Evolutionary conservation across 2,888 invertebrate species (phyloP).

Genomic region (Phrixothrix hirtus): DNA sequence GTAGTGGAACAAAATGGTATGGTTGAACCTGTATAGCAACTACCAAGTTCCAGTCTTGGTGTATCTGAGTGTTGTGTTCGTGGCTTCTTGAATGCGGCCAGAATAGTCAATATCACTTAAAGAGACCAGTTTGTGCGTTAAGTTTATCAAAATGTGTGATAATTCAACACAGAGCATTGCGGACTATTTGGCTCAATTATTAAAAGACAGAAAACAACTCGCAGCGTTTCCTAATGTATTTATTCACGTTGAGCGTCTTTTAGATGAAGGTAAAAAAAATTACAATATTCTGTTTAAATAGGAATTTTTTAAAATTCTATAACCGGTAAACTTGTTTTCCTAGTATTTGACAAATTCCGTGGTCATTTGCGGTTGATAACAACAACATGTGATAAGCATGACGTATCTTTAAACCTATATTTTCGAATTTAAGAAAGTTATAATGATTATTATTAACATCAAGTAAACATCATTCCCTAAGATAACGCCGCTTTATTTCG

Average conservation of each 20-base stretch:
- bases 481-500: too few relatives aligned
- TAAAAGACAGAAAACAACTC: constrained; percentile 99
- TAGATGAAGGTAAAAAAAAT: constrained; percentile 91
- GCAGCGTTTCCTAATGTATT: constrained; percentile 99
- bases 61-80: constrained; percentile 23
- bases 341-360: neutral
- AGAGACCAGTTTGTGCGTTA: constrained; percentile 14
- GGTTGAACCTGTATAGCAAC: constrained; percentile 17
- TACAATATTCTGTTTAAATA: constrained; percentile 11
- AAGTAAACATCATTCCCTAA: too few relatives aligned
- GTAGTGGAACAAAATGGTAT: constrained; percentile 26
- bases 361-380: constrained; percentile 38
- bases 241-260: constrained; percentile 96
- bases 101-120: constrained; percentile 16
- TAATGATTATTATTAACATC: too few relatives aligned
- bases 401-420: constrained; percentile 36
- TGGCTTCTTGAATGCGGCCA: constrained; percentile 25
- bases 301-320: constrained; percentile 14
- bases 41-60: constrained; percentile 22
- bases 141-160: constrained; percentile 51
- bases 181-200: constrained; percentile 99
- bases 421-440: neutral
- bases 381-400: constrained; percentile 47
- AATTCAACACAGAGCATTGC: constrained; percentile 92
- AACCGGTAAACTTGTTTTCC: neutral